These are phyloP conservation scores for Temnothorax rugatulus DNA, from an alignment of 2,888 invertebrate genomes.

Conservation along the genomic window DNA sequence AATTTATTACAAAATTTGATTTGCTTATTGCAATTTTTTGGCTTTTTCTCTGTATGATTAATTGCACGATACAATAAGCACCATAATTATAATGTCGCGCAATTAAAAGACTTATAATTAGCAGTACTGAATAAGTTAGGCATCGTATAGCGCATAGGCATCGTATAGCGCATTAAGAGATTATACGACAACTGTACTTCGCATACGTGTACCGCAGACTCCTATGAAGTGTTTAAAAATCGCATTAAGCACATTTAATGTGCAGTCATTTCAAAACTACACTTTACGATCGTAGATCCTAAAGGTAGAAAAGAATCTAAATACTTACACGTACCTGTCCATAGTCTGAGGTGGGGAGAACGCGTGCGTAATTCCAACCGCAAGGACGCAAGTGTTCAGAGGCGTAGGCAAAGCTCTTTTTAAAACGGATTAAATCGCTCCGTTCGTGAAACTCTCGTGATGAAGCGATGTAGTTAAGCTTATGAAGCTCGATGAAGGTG, in stretches of 20 bases:
- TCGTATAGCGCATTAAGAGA: neutral
- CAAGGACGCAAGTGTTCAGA: conserved; percentile 77
- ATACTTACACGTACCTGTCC: conserved; percentile 70
- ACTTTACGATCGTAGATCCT: conserved; percentile 65
- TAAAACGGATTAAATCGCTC: conserved; percentile 32
- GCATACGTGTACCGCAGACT: neutral
- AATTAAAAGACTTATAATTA: conserved; percentile 8
- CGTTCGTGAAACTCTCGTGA: neutral
- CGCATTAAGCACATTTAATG: conserved; percentile 9
- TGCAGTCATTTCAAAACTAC: conserved; percentile 42
- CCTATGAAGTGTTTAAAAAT: neutral
- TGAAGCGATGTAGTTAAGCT: neutral
- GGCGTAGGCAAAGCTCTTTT: conserved; percentile 64
- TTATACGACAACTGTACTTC: neutral
- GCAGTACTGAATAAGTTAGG: neutral
- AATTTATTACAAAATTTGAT: conserved; percentile 12
- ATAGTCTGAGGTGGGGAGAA: conserved; percentile 64
- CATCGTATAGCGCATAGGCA: neutral
- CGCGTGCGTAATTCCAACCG: conserved; percentile 80
- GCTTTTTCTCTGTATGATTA: neutral
- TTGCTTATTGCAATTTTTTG: neutral
- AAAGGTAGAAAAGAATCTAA: conserved; percentile 66
- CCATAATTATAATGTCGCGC: neutral
- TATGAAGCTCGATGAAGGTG: neutral
- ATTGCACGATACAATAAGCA: neutral